phyloP scores from a whole-genome alignment of 2,797 vertebrate genomes.

The Trichosurus vulpecula region DNA sequence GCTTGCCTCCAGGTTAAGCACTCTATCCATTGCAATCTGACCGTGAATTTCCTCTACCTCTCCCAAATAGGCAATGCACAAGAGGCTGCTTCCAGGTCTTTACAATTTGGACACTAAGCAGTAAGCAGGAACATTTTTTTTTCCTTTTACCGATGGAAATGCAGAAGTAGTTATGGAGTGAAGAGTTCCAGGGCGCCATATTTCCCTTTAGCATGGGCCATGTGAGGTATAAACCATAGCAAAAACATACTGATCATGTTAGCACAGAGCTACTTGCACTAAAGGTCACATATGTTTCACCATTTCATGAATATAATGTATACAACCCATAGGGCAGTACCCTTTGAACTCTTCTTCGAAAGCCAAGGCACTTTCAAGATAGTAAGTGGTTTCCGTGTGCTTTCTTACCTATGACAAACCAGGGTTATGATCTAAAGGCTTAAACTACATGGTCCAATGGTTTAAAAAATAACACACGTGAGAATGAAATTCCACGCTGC shows the following conservation, averaged over 20 bases:
- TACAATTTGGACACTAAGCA: not conserved
- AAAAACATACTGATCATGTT: constrained; percentile 33
- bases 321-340: not conserved
- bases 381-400: not conserved
- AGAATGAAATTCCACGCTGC: constrained; percentile 32
- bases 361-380: constrained; percentile 16
- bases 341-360: constrained; percentile 40
- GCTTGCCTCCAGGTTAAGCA: not conserved
- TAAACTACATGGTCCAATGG: not conserved
- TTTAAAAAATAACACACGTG: constrained; percentile 34
- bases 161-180: constrained; percentile 27
- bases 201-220: not conserved
- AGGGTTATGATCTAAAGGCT: constrained; percentile 29
- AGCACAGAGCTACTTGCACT: constrained; percentile 15
- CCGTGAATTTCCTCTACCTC: not conserved
- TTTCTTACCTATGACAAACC: not conserved
- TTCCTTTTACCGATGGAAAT: constrained; percentile 41
- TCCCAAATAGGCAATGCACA: constrained; percentile 13
- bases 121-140: constrained; percentile 13
- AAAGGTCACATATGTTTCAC: constrained; percentile 31
- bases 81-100: constrained; percentile 2
- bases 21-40: not conserved
- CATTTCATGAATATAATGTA: constrained; percentile 14
- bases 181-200: not conserved
- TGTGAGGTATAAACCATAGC: constrained; percentile 2